Evolutionary conservation across 1,140 invertebrate species (phyloP).

Genomic region (Helicorthomorpha holstii): DNA sequence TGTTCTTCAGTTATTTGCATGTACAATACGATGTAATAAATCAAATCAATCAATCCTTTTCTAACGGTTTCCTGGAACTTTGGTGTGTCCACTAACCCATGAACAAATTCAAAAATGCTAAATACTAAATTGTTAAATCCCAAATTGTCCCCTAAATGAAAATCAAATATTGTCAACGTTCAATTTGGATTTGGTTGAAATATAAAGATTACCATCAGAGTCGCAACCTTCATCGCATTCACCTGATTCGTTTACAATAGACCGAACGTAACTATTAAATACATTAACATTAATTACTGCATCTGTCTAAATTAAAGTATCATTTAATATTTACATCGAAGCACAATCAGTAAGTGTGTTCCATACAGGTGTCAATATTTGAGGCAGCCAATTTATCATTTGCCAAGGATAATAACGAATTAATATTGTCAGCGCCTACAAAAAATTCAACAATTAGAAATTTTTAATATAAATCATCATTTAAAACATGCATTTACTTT

Average conservation of each 20-base stretch:
- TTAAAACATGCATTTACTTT: conserved; percentile 31
- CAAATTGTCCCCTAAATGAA: conserved; percentile 40
- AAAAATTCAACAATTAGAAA: not conserved
- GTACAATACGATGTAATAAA: conserved; percentile 56
- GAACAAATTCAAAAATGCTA: conserved; percentile 57
- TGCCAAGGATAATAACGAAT: conserved; percentile 46
- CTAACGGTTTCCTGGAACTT: conserved; percentile 43
- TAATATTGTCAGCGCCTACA: conserved; percentile 38
- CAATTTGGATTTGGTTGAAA: conserved; percentile 4
- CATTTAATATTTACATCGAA: conserved; percentile 30
- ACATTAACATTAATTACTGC: no score
- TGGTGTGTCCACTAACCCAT: conserved; percentile 40
- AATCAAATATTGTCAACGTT: not conserved
- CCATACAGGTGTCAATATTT: conserved; percentile 53
- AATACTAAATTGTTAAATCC: conserved; percentile 58
- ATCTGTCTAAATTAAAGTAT: not conserved
- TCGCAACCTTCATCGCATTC: conserved; percentile 30
- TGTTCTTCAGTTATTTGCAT: conserved; percentile 64
- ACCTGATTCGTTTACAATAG: conserved; percentile 37
- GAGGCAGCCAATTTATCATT: conserved; percentile 40
- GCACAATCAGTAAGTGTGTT: conserved; percentile 48
- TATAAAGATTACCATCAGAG: conserved; percentile 27
- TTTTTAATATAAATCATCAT: conserved; percentile 6
- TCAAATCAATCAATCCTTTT: conserved; percentile 45
- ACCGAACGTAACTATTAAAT: conserved; percentile 33